Evolutionary conservation across 2,797 vertebrate genomes (phyloP).

Genomic region (Rhabdophis nuchalis): DNA sequence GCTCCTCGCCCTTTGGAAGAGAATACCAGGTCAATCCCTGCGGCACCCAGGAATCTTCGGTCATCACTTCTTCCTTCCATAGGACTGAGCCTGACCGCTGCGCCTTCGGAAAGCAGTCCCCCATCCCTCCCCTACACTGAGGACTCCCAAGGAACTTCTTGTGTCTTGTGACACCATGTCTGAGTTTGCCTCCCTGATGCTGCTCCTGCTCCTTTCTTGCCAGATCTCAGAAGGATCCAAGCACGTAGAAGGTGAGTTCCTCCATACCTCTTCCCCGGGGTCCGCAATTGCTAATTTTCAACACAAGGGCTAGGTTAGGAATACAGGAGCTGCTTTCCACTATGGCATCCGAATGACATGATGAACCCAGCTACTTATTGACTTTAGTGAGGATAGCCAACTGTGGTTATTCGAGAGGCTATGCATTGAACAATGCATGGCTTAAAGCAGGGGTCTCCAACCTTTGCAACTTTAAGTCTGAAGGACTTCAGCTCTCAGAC

Average conservation of each 20-base stretch:
- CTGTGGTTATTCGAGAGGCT: neutral
- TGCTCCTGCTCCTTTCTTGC: neutral
- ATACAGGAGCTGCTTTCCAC: neutral
- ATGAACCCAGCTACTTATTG: neutral
- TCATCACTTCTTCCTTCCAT: neutral
- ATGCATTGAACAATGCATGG: neutral
- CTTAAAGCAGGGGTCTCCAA: neutral
- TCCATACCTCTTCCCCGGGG: neutral
- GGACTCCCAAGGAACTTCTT: neutral
- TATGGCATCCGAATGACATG: neutral
- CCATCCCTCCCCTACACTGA: neutral
- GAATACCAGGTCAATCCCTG: neutral
- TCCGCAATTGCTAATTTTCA: neutral
- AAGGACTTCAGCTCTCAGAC: no score
- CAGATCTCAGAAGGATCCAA: neutral
- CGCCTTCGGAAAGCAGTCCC: neutral
- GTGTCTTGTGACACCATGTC: neutral
- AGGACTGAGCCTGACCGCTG: neutral
- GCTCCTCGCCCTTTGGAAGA: neutral
- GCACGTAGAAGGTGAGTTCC: slow-evolving; percentile 10
- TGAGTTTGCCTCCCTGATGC: neutral
- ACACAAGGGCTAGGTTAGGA: neutral
- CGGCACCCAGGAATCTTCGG: neutral
- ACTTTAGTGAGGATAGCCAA: neutral
- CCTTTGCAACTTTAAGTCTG: no score